These are phyloP conservation scores for Sphaerodactylus townsendi DNA, from an alignment of 2,113 vertebrate genomes.

Conservation along the genomic window DNA sequence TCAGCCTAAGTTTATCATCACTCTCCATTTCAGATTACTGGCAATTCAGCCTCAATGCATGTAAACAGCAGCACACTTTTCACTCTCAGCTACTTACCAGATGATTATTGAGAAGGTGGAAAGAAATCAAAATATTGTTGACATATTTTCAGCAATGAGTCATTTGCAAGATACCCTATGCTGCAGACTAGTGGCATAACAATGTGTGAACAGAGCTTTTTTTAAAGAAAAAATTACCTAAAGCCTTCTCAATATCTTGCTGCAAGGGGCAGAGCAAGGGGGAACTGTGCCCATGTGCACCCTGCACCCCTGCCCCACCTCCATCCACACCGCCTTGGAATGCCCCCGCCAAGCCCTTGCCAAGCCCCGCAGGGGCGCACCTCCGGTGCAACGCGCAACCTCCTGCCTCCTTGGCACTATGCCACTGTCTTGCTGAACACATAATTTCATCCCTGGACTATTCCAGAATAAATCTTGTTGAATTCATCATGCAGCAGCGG, in stretches of 20 bases:
- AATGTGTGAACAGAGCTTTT: conserved; percentile 7
- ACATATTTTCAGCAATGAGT: neutral
- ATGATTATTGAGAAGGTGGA: neutral
- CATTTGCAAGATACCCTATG: neutral
- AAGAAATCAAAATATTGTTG: conserved; percentile 2
- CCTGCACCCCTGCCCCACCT: too few species aligned
- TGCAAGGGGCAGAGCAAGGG: too few species aligned
- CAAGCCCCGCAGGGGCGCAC: too few species aligned
- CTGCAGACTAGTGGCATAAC: neutral
- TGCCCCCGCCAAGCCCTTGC: too few species aligned
- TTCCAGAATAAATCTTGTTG: neutral
- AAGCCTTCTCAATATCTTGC: neutral
- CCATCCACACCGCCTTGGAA: too few species aligned
- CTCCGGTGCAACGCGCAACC: too few species aligned
- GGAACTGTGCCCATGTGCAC: too few species aligned
- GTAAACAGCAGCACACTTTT: neutral
- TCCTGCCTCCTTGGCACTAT: too few species aligned
- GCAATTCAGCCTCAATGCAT: neutral
- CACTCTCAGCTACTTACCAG: neutral
- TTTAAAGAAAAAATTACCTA: conserved; percentile 9
- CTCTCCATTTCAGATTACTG: neutral
- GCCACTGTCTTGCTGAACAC: too few species aligned
- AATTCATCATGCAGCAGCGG: neutral
- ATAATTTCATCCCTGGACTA: neutral
- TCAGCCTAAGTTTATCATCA: neutral